These are phyloP conservation scores for Amblyornis subalaris DNA, from an alignment of 2,113 vertebrate species.

Conservation along the genomic window DNA sequence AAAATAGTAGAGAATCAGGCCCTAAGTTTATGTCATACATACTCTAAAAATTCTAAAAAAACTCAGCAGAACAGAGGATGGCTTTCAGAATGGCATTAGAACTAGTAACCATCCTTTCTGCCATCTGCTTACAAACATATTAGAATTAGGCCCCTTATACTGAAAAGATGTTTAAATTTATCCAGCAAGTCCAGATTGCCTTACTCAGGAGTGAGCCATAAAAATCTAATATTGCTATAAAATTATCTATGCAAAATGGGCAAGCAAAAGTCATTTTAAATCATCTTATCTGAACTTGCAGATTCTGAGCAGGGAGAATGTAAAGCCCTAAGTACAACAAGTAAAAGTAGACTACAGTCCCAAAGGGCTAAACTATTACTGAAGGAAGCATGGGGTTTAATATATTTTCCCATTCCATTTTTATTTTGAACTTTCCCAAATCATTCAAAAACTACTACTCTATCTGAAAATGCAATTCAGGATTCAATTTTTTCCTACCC, in stretches of 20 bases:
- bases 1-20: background rate
- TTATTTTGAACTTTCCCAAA: background rate
- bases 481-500: background rate
- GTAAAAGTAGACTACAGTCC: background rate
- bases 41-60: background rate
- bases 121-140: background rate
- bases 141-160: background rate
- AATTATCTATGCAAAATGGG: background rate
- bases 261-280: background rate
- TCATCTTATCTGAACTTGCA: background rate
- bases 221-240: background rate
- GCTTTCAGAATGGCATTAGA: background rate
- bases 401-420: background rate
- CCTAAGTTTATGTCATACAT: background rate
- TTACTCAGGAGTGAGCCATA: background rate
- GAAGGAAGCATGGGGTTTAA: background rate
- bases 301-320: background rate
- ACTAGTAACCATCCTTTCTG: background rate
- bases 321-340: background rate
- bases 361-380: background rate
- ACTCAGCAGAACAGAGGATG: background rate
- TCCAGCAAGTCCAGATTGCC: background rate
- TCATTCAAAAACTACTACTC: background rate
- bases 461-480: background rate
- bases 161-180: background rate